Conservation (phyloP, 1,140 invertebrate genomes). For the Cydia splendana region DNA sequence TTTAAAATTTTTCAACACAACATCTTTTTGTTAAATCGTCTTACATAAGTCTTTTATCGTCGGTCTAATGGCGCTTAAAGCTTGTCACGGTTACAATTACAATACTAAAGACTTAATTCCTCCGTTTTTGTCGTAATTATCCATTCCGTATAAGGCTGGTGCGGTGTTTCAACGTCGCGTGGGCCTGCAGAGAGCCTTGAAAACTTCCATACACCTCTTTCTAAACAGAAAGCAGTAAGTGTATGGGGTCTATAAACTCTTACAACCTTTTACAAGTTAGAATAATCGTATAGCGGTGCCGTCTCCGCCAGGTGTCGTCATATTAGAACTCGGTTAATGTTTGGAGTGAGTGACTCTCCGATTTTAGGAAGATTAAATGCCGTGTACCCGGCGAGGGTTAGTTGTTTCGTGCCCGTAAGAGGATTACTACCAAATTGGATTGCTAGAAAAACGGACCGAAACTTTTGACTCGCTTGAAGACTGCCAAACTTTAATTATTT, state of each 20-base stretch:
- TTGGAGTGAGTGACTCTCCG: constrained; percentile 18
- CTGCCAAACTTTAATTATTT: constrained; percentile 11
- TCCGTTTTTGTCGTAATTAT: constrained; percentile 8
- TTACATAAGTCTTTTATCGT: neutral
- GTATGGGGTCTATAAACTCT: neutral
- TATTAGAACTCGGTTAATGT: constrained; percentile 15
- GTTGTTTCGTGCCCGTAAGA: constrained; percentile 1
- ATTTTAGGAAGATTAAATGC: constrained; percentile 10
- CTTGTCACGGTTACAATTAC: constrained; percentile 13
- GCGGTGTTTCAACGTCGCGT: constrained; percentile 9
- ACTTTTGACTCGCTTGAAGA: constrained; percentile 1
- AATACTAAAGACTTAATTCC: constrained; percentile 13
- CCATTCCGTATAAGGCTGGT: constrained; percentile 13
- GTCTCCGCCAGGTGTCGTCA: constrained; percentile 21
- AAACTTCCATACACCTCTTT: constrained; percentile 5
- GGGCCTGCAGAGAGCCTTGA: constrained; percentile 23
- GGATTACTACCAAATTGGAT: constrained; percentile 14
- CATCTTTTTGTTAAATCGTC: constrained; percentile 2
- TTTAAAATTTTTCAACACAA: neutral
- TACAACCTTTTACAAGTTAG: neutral
- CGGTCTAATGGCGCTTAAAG: neutral
- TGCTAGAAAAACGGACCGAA: constrained; percentile 14
- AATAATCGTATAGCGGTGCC: constrained; percentile 14
- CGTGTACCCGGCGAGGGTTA: neutral
- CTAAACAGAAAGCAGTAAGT: neutral